Conservation (phyloP, 2,113 vertebrate genomes). For the Myanophis thanlyinensis region DNA sequence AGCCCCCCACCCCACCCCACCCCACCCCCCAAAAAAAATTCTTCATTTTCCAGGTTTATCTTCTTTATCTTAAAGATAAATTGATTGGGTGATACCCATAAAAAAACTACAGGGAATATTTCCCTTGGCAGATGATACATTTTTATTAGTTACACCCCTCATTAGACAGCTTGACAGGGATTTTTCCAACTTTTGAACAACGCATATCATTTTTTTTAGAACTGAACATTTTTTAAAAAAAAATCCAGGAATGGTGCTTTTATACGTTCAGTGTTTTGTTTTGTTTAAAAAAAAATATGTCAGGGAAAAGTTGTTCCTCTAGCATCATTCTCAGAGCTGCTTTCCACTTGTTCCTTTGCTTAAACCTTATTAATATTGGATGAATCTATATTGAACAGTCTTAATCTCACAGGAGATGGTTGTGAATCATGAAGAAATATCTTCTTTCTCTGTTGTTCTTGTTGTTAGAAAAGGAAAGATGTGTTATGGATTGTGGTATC, state of each 20-base stretch:
- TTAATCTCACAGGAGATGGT: not conserved
- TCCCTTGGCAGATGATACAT: not conserved
- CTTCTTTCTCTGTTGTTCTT: not conserved
- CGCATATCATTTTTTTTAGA: not conserved
- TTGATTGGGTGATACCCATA: not conserved
- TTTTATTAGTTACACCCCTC: not conserved
- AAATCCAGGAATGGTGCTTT: not conserved
- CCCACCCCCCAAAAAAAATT: not conserved
- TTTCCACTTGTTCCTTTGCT: not conserved
- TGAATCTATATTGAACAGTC: not conserved
- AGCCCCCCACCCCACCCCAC: too few species aligned
- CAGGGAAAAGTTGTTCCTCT: not conserved
- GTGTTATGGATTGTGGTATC: not conserved
- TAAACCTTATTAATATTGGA: not conserved
- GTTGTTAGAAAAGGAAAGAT: not conserved
- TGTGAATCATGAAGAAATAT: not conserved
- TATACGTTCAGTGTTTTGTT: not conserved
- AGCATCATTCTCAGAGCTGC: not conserved
- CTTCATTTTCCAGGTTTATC: not conserved
- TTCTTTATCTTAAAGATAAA: not conserved
- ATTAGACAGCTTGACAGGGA: not conserved
- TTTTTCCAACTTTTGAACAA: not conserved
- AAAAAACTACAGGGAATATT: not conserved
- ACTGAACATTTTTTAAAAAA: not conserved
- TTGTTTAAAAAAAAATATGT: not conserved